Evolutionary conservation across 2,113 vertebrate genomes (phyloP), one percentile per base, ranked within the genome.

Genomic region (Vidua macroura): DNA sequence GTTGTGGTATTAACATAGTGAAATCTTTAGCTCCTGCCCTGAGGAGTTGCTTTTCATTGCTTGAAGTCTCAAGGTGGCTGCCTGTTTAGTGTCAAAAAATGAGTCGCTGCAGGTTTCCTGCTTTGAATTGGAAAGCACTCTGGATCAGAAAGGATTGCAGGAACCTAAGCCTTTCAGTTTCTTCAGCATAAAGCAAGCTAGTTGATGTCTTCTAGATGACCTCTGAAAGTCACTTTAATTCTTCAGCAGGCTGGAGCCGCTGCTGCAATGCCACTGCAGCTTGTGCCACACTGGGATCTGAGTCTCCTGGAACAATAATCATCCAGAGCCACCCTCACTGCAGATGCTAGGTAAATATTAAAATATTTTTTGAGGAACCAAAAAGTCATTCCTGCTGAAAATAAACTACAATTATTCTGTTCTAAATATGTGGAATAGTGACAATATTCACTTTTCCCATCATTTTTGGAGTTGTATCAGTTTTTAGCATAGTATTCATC

Each of bases 271-370:
- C 20, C 56, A 24, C 8, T 0, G 0, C 67, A 56, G 35, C 72
- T 15, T 0, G 0, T 0, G 0, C 23, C 0, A 0, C 17, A 8
- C 37, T 25, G 27, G 33, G 30, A 39, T 51, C 23, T 13, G 35
- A 35, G n/a, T 25, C 41, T 78, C 56, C 52, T 30, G 23, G 33
- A 92, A 22, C 22, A 53, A 9, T 15, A 37, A 44, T 8, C 1
- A 2, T 10, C 20, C 46, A 24, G 15, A 30, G 27, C 48, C 43
- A 77, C 30, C 39, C 33, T 11, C 0, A 0, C 64, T 74, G 49
- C 43, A 53, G 11, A 43, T 33, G 39, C 14, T 33, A 41, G 9
- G 39, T 78, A 95, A 88, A 77, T 46, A n/a, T 9, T 33, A 49
- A 90, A 74, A 77, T 49, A 2, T 12, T 33, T 86, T 80, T 13